Evolutionary conservation across 53 echinoderm and acorn worm genomes (phyloP), one percentile per base, ranked within the genome.

Genomic region (Apostichopus leukothele): DNA sequence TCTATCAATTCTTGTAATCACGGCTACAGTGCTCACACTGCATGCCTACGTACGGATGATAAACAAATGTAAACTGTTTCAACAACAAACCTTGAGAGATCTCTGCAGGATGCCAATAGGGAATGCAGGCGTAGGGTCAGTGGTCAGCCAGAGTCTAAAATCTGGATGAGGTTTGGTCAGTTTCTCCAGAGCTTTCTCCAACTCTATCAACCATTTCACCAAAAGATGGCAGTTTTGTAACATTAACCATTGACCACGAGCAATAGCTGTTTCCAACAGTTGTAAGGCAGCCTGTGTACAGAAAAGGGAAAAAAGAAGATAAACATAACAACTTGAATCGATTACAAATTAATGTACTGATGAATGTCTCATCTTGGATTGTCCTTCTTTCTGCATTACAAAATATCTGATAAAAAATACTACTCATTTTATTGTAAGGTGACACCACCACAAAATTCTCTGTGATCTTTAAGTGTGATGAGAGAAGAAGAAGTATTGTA

Each of bases 161-260:
- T 99, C 99, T 54, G 99, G 99, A 86, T 99, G 98, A 22, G 99
- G 99, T 88, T 99, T 99, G 84, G 86, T 86, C 57, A 99, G 93
- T 89, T 89, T 94, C 92, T 99, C 99, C 75, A 99, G 87, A 11
- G 96, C 93, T 73, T 99, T 96, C 93, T 99, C 99, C 61, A 99
- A 88, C 51, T 99, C 99, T 84, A 96, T 89, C 53, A 99, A 93
- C 99, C 99, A 99, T 86, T 94, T 99, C 77, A 92, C 93, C 63
- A 99, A 79, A 60, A 96, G 86, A 75, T 99, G 99, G 66, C 99
- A 99, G 88, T 99, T 99, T 92, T 99, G 99, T n/a, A 99, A 87
- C 99, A 99, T 99, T 51, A 99, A 90, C 99, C 99, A 99, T 91
- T 99, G 99, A 63, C 99, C 99, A 52, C 99, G 92, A 81, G 96